Percentiles rank a stretch among this genome's conserved stretches.
phyloP scores from a whole-genome alignment of 2,888 invertebrate species.

The Melanchra persicariae region DNA sequence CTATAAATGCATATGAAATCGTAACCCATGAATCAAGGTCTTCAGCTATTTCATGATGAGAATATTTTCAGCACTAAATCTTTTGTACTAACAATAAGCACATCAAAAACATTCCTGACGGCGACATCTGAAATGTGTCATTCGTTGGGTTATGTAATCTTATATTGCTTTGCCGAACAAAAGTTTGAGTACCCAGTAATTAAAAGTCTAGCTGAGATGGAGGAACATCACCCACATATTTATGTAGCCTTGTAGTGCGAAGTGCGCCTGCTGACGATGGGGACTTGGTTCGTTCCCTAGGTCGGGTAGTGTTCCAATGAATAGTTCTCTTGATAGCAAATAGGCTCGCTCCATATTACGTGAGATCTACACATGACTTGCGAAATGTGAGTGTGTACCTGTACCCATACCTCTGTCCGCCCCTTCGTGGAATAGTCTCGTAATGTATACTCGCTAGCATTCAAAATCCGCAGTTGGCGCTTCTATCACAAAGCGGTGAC shows the following conservation, averaged over 20 bases:
- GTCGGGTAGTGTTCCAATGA: background rate
- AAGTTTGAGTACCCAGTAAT: conserved; percentile 48
- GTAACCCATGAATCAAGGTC: conserved; percentile 24
- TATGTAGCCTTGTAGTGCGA: background rate
- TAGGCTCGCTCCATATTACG: background rate
- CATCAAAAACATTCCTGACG: conserved; percentile 58
- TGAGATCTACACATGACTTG: background rate
- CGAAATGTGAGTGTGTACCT: background rate
- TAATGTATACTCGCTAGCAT: background rate
- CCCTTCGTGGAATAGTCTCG: background rate
- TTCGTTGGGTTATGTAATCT: conserved; percentile 49
- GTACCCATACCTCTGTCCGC: no score
- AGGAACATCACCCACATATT: background rate
- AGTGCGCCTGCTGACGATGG: no score
- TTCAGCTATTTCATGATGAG: conserved; percentile 29
- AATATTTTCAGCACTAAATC: conserved; percentile 54
- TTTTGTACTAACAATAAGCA: conserved; percentile 45
- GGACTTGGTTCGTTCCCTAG: background rate
- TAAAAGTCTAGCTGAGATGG: conserved; percentile 42
- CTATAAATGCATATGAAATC: conserved; percentile 20
- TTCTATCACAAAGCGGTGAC: conserved; percentile 18
- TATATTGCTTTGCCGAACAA: conserved; percentile 52
- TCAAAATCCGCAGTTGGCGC: background rate
- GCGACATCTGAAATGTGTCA: conserved; percentile 56
- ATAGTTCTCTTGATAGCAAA: background rate